Evolutionary conservation across 2,888 invertebrate species (phyloP), one percentile per base, ranked within the genome.

Genomic region (Ochropacha duplaris): DNA sequence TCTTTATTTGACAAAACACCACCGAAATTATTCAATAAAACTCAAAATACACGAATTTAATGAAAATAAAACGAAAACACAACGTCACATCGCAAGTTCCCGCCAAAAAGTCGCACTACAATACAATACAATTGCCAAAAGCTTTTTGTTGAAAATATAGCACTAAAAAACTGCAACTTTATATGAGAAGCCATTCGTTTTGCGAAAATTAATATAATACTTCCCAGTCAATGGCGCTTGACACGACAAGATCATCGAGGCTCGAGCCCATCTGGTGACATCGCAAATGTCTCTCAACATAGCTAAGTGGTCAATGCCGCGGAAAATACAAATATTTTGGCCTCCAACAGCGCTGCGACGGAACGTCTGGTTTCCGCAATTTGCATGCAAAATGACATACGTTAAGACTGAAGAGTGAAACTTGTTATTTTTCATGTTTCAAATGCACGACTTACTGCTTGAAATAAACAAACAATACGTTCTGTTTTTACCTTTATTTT

Each of bases 291-390:
- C 44, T 44, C 44, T 44, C 2, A 44, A 19, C 44, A 19, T 19
- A 44, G 19, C 44, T 19, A 44, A 19, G 1, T 44, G 44, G 44
- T 44, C 44, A 44, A 44, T 44, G 44, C 19, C 19, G 44, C 44
- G 19, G 44, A 44, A 44, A 44, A 44, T n/a, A 44, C 44, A 44
- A 44, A 44, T 44, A 9, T 44, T 44, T 14, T 19, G 44, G 6
- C 19, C 44, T 14, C 19, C 44, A 19, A 14, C 44, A 44, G 44
- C 44, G 44, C 44, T 19, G 44, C 44, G 44, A 6, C 44, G 19
- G 44, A 44, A 44, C 44, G 44, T 44, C 44, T 44, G 44, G 44
- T 44, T 44, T 44, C 44, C 44, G 44, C 44, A 44, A 44, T 44
- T 44, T 44, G 44, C 44, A 44, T 44, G 44, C 6, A 44, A 44